A percentile compares a stretch with the other conserved stretches of the same genome.
phyloP scores from a whole-genome alignment of 2,113 vertebrate species.

The Cheirogaleus medius region DNA sequence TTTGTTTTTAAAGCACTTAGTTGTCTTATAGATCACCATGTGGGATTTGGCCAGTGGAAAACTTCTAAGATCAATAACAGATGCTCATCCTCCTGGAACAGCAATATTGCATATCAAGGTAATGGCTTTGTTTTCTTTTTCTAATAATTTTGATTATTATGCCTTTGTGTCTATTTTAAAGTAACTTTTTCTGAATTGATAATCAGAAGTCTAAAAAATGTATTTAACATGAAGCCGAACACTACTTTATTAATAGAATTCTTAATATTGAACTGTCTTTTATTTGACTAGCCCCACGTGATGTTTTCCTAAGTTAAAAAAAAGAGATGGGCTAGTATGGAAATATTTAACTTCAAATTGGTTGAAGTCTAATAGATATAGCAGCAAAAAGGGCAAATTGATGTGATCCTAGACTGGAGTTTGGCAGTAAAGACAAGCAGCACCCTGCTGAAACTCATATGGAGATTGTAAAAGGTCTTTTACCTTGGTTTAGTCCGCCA shows the following conservation, averaged over 20 bases:
- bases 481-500: background rate
- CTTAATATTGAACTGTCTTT: background rate
- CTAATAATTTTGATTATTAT: background rate
- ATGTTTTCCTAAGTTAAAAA: slow-evolving; percentile 50
- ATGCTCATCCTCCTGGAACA: slow-evolving; percentile 97
- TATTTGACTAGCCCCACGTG: background rate
- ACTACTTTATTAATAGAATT: background rate
- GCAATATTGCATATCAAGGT: slow-evolving; percentile 98
- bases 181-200: background rate
- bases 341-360: background rate
- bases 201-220: background rate
- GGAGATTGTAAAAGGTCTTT: slow-evolving; percentile 35
- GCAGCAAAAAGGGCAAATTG: background rate
- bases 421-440: background rate
- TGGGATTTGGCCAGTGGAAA: slow-evolving; percentile 99
- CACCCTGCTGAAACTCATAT: background rate
- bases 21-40: slow-evolving; percentile 94
- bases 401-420: background rate
- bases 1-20: slow-evolving; percentile 78
- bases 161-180: background rate
- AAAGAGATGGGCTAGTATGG: background rate
- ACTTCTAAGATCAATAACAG: slow-evolving; percentile 95
- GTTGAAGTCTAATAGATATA: background rate
- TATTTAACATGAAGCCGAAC: background rate
- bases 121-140: slow-evolving; percentile 60